Percentiles rank a stretch among this genome's conserved stretches.
Evolutionary conservation across 2,888 invertebrate species (phyloP).

Genomic region (Psylliodes chrysocephalus): DNA sequence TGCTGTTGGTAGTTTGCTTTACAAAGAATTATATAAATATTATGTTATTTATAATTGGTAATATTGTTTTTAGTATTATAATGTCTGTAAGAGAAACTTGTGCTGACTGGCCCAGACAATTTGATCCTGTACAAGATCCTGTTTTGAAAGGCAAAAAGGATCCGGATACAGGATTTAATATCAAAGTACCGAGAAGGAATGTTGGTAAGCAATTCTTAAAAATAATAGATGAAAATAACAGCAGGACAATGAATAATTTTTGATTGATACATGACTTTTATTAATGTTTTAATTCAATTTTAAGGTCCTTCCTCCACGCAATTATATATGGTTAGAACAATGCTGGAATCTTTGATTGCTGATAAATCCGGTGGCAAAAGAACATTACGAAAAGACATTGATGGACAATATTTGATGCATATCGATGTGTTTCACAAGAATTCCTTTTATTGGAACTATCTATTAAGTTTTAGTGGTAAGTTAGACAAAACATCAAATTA

Average conservation of each 20-base stretch:
- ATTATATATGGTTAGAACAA: constrained; percentile 98
- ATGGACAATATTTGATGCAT: constrained; percentile 89
- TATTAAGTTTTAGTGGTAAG: constrained; percentile 89
- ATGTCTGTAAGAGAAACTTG: constrained; percentile 97
- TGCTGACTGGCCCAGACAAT: constrained; percentile 94
- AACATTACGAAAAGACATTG: constrained; percentile 95
- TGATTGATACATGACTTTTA: too few species aligned
- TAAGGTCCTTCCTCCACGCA: constrained; percentile 89
- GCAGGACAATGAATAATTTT: too few species aligned
- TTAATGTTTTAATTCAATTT: too few species aligned
- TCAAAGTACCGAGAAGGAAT: constrained; percentile 91
- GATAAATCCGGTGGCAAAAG: constrained; percentile 97
- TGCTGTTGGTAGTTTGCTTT: too few species aligned
- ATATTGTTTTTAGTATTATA: constrained; percentile 78
- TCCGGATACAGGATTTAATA: constrained; percentile 89
- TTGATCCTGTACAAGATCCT: constrained; percentile 92
- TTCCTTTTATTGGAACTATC: constrained; percentile 96
- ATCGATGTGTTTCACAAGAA: constrained; percentile 97
- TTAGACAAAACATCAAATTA: too few species aligned
- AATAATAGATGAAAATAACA: too few species aligned
- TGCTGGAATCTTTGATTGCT: constrained; percentile 96
- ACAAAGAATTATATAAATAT: not conserved
- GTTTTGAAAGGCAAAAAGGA: constrained; percentile 94
- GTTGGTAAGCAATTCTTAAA: constrained; percentile 87
- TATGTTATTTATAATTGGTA: not conserved